Base-by-base conservation (phyloP, 2,888 invertebrate species). In the Eristalis tenax region DNA sequence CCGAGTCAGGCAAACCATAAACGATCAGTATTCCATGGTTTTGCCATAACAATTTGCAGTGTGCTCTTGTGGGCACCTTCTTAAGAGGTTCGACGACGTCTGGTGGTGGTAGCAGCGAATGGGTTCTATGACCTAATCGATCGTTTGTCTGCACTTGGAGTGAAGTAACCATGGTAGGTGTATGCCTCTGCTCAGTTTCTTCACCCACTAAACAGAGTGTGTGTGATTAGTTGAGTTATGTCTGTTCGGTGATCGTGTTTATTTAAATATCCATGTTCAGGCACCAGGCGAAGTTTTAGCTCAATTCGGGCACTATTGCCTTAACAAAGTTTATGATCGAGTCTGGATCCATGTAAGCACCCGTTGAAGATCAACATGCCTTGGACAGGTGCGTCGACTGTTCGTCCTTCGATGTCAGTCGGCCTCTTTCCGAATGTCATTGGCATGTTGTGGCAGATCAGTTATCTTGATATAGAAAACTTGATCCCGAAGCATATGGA, bases 31-130 rank as follows among this genome's bases (percentile, higher is more conserved):
- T 50, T 50, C 50, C n/a, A 50, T 50, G 50, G 50, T 50, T 50
- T 50, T 50, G 50, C 50, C 50, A 50, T 50, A 18, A 50, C 50
- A 50, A 6, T 50, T 50, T 18, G 18, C 50, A 18, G 50, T 50
- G n/a, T 50, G 50, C 50, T 50, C 50, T 50, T 50, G 50, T 50
- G 50, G 50, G 50, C 50, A 50, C 50, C 50, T 50, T 50, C 50
- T 50, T n/a, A 50, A 50, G 50, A 50, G 50, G 50, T 50, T 50
- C 50, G 50, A 15, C 43, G 15, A 6, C 6, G 50, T 50, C 50
- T 50, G 50, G 50, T 50, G 50, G 50, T 50, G 50, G 50, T 50
- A 18, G 50, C 50, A 50, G 18, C 1, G 18, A 50, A 50, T 18
- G 50, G 50, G 50, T 50, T 50, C 50, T 18, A 50, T 50, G 50